Percentiles rank a stretch among this genome's conserved stretches.
phyloP scores from a whole-genome alignment of 2,113 vertebrate species.

The Galbula dea region DNA sequence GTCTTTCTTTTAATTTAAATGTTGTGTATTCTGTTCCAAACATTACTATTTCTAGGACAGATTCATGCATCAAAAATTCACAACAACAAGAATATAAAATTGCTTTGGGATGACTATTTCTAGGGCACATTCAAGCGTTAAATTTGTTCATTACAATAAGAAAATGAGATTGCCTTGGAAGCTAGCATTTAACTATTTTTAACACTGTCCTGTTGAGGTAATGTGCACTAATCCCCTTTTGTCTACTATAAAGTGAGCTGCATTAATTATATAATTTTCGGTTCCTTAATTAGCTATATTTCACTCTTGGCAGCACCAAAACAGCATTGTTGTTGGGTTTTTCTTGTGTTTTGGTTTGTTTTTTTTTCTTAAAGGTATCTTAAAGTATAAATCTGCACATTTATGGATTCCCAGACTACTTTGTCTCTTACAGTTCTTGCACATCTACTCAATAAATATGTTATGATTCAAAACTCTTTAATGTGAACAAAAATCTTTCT shows the following conservation, averaged over 20 bases:
- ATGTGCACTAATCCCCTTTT: conserved; percentile 4
- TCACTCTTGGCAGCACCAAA: background rate
- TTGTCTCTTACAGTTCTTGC: background rate
- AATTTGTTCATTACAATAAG: conserved; percentile 63
- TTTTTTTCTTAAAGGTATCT: background rate
- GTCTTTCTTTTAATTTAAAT: conserved; percentile 34
- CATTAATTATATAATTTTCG: conserved; percentile 10
- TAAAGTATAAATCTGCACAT: background rate
- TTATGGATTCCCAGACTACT: background rate
- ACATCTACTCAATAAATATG: background rate
- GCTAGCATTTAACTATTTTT: conserved; percentile 16
- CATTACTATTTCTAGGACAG: conserved; percentile 19
- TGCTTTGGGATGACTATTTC: conserved; percentile 50
- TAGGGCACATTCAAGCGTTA: conserved; percentile 47
- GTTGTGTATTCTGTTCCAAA: conserved; percentile 28
- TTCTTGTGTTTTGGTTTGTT: background rate
- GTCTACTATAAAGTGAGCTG: background rate
- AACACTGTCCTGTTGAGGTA: conserved; percentile 7
- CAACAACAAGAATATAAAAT: conserved; percentile 53
- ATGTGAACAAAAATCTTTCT: background rate
- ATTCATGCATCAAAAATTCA: conserved; percentile 53
- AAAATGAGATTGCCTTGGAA: conserved; percentile 62
- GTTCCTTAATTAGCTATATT: background rate
- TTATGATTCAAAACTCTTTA: background rate
- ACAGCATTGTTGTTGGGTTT: background rate